These are phyloP conservation scores for Ammodytes marinus DNA, from an alignment of 2,113 vertebrate genomes.

Conservation along the genomic window DNA sequence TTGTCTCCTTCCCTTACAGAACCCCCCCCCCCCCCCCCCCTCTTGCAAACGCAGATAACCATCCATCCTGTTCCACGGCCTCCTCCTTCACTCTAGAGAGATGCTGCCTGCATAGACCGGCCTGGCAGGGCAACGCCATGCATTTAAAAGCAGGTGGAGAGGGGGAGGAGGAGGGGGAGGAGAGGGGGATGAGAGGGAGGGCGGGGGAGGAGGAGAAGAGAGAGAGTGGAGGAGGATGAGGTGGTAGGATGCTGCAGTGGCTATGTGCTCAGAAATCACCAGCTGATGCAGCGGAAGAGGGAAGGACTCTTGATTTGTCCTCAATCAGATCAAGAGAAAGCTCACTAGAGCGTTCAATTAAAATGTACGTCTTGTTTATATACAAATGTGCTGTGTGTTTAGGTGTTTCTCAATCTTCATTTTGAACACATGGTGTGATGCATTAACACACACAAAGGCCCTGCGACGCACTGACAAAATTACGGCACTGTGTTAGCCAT, in stretches of 20 bases:
- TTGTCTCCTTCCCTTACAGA: slow-evolving; percentile 35
- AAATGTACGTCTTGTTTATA: slow-evolving; percentile 35
- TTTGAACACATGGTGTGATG: slow-evolving; percentile 18
- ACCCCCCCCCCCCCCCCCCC: background rate
- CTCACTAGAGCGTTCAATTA: slow-evolving; percentile 60
- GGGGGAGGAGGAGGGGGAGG: slow-evolving; percentile 47
- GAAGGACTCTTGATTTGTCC: slow-evolving; percentile 65
- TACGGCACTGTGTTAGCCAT: slow-evolving; percentile 59
- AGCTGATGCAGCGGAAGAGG: slow-evolving; percentile 87
- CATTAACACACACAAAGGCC: slow-evolving; percentile 38
- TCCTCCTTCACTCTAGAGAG: slow-evolving; percentile 57
- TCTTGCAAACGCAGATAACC: slow-evolving; percentile 52
- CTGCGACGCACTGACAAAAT: slow-evolving; percentile 49
- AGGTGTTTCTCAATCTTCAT: slow-evolving; percentile 2
- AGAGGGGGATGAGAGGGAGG: slow-evolving; percentile 64
- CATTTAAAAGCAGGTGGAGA: slow-evolving; percentile 86
- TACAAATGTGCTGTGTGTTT: slow-evolving; percentile 32
- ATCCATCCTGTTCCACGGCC: slow-evolving; percentile 53
- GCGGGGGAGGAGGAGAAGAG: slow-evolving; percentile 75
- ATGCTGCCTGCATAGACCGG: slow-evolving; percentile 72
- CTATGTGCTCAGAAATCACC: slow-evolving; percentile 87
- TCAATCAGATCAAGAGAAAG: slow-evolving; percentile 57
- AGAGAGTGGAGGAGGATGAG: slow-evolving; percentile 65
- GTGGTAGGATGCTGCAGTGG: slow-evolving; percentile 89
- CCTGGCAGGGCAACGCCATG: slow-evolving; percentile 74